Percentiles rank a stretch among this genome's conserved stretches.
Evolutionary conservation across 2,113 vertebrate species (phyloP).

Genomic region (Chunga burmeisteri): DNA sequence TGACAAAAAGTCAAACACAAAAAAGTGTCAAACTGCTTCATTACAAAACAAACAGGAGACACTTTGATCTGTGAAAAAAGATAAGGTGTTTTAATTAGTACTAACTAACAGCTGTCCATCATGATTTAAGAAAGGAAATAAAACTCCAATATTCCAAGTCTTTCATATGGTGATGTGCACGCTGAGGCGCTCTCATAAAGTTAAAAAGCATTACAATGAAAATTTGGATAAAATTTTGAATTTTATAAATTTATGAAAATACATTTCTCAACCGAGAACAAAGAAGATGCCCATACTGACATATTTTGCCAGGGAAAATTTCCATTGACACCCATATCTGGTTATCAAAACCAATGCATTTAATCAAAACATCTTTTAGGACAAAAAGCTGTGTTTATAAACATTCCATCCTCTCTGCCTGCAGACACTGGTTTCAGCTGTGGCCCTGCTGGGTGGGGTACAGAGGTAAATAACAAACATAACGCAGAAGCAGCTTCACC

Average conservation of each 20-base stretch:
- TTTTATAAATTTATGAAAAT: background rate
- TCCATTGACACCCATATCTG: background rate
- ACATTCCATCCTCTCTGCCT: background rate
- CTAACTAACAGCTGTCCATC: constrained; percentile 36
- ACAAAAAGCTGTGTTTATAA: background rate
- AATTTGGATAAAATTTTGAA: background rate
- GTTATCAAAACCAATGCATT: background rate
- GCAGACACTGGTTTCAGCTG: background rate
- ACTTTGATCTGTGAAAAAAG: constrained; percentile 60
- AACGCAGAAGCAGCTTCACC: background rate
- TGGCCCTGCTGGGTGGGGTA: background rate
- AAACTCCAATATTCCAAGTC: background rate
- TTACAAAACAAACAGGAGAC: constrained; percentile 64
- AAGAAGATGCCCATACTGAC: background rate
- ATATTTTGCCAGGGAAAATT: background rate
- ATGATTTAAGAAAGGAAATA: constrained; percentile 51
- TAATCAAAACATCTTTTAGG: background rate
- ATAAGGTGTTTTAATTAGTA: constrained; percentile 59
- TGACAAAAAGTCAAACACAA: constrained; percentile 47
- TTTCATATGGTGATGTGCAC: background rate
- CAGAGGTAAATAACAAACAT: background rate
- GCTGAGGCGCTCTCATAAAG: background rate
- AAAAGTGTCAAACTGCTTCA: constrained; percentile 47
- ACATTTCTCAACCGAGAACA: background rate
- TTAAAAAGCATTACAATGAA: background rate